These are phyloP conservation scores for Palythoa caribaeorum DNA, from an alignment of 92 coral and sea anemone species.

Conservation along the genomic window DNA sequence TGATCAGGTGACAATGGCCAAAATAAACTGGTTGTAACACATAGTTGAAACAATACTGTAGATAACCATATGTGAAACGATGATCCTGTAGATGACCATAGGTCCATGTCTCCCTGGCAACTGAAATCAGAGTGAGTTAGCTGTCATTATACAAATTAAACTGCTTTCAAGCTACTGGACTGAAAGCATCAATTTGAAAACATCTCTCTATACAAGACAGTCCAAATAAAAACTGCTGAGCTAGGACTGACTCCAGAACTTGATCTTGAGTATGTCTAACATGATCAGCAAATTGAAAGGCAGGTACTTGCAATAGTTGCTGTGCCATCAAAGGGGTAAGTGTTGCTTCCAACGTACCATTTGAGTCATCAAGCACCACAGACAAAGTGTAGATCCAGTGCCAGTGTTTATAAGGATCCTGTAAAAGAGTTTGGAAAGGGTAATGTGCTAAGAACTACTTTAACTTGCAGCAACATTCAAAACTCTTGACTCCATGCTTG, in stretches of 20 bases:
- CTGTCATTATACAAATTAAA: not conserved
- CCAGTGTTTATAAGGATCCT: constrained; percentile 73
- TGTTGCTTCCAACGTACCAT: constrained; percentile 56
- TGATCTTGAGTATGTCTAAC: constrained; percentile 62
- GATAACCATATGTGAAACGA: too few species aligned
- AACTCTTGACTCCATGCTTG: too few species aligned
- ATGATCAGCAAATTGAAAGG: constrained; percentile 77
- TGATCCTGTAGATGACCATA: too few species aligned
- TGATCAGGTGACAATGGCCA: too few species aligned
- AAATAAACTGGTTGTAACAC: too few species aligned
- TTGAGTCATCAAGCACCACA: constrained; percentile 76
- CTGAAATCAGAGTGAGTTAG: constrained; percentile 10
- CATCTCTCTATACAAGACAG: constrained; percentile 68
- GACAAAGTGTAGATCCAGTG: constrained; percentile 77
- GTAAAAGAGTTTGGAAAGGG: not conserved
- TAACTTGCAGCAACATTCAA: not conserved
- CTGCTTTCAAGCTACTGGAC: constrained; percentile 31
- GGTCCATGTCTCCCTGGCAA: too few species aligned
- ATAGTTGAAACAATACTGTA: too few species aligned
- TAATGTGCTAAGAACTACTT: not conserved
- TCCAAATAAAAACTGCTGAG: constrained; percentile 85
- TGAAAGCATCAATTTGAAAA: constrained; percentile 77
- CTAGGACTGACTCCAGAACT: constrained; percentile 80
- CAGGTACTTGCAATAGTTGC: constrained; percentile 77
- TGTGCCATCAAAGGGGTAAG: constrained; percentile 82